Conservation (phyloP, 1,140 invertebrate genomes). For the Sarcophaga bullata region DNA sequence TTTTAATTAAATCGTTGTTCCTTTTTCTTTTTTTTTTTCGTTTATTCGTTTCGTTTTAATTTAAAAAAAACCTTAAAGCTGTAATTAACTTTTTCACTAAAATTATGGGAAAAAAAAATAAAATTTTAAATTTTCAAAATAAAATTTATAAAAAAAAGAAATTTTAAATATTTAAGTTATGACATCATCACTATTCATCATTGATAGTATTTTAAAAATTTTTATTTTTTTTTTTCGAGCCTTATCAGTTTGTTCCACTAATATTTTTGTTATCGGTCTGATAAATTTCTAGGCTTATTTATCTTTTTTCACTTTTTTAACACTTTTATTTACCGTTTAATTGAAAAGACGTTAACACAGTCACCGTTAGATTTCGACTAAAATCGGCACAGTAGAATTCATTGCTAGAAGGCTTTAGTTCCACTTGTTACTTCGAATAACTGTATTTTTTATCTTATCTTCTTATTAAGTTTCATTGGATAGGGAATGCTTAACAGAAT, state of each 20-base stretch:
- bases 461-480: too few species aligned
- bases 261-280: constrained; percentile 29
- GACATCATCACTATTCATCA: constrained; percentile 29
- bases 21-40: constrained; percentile 50
- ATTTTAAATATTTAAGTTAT: neutral
- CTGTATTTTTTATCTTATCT: constrained; percentile 29
- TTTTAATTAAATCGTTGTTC: constrained; percentile 50
- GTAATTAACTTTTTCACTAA: constrained; percentile 47
- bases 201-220: neutral
- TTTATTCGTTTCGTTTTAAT: constrained; percentile 42
- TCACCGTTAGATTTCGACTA: constrained; percentile 58
- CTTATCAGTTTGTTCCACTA: constrained; percentile 42
- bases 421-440: constrained; percentile 51
- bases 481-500: too few species aligned
- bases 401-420: constrained; percentile 32
- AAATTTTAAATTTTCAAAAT: constrained; percentile 3
- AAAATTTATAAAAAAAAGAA: neutral
- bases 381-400: constrained; percentile 60
- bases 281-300: constrained; percentile 2
- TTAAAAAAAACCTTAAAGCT: constrained; percentile 18
- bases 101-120: constrained; percentile 48
- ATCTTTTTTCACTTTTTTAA: constrained; percentile 13
- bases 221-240: constrained; percentile 3
- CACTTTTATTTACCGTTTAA: constrained; percentile 40
- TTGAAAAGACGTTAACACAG: constrained; percentile 58